Percentiles rank a stretch among this genome's conserved stretches.
Conservation (phyloP, 2,797 vertebrate species). For the Falco novaeseelandiae region DNA sequence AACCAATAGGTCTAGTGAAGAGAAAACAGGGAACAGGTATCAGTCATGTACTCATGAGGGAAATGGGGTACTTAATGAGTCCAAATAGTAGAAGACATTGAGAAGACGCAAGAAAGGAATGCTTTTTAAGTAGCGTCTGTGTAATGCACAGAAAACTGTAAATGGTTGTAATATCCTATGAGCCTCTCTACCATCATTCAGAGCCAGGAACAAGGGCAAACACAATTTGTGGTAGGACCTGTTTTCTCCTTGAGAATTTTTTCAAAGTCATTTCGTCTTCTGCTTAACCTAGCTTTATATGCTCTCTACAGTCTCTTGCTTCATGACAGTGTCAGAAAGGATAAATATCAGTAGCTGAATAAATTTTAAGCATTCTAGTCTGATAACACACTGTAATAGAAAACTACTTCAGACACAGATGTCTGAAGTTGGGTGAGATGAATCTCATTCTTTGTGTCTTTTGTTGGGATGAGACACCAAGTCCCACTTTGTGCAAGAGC, state of each 20-base stretch:
- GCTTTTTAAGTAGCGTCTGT: neutral
- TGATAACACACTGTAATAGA: neutral
- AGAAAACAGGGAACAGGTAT: neutral
- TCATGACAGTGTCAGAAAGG: neutral
- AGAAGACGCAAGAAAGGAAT: neutral
- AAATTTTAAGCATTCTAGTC: neutral
- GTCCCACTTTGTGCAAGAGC: neutral
- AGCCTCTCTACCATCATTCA: neutral
- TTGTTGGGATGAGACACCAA: neutral
- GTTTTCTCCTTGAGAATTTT: neutral
- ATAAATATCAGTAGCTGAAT: constrained; percentile 26
- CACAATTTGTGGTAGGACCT: neutral
- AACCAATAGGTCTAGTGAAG: neutral
- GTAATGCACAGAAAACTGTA: neutral
- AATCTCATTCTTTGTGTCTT: neutral
- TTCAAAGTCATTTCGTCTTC: neutral
- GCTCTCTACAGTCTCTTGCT: neutral
- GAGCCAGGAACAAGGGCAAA: neutral
- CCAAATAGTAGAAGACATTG: neutral
- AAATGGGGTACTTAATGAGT: neutral
- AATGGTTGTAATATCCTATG: neutral
- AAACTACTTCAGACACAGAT: neutral
- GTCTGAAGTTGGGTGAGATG: neutral
- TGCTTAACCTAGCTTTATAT: neutral
- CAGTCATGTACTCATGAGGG: neutral